phyloP scores from a whole-genome alignment of 2,797 vertebrate species.

The Crypturellus tataupa region DNA sequence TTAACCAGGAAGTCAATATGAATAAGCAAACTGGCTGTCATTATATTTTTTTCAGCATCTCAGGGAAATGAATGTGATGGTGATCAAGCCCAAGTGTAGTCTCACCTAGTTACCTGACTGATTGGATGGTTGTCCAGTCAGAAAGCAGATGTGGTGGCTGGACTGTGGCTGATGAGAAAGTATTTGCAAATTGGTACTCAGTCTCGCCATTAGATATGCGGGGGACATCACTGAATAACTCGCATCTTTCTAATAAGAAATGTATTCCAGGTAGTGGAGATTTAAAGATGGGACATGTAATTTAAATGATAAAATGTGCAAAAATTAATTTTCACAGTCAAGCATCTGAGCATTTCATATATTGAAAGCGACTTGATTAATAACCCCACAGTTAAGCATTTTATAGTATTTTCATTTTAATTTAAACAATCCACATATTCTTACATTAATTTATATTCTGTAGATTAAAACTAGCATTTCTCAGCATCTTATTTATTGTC shows the following conservation, averaged over 20 bases:
- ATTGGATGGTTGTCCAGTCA: not conserved
- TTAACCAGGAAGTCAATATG: not conserved
- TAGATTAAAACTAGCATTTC: not conserved
- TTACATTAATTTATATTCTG: not conserved
- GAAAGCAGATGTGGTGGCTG: not conserved
- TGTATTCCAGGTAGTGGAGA: not conserved
- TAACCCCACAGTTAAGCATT: constrained; percentile 18
- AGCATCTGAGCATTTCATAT: not conserved
- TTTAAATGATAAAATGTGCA: constrained; percentile 26
- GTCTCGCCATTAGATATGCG: not conserved
- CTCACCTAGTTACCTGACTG: not conserved
- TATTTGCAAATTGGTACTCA: not conserved
- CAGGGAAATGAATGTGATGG: not conserved
- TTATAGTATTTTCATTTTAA: constrained; percentile 11
- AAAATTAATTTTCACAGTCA: constrained; percentile 7
- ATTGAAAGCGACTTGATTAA: constrained; percentile 30
- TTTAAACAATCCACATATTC: not conserved
- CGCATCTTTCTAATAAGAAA: not conserved
- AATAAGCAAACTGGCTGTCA: not conserved
- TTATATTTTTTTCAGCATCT: not conserved
- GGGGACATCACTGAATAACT: not conserved
- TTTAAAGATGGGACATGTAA: constrained; percentile 17
- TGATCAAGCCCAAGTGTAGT: not conserved
- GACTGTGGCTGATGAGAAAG: not conserved
- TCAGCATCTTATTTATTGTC: not conserved